phyloP scores from a whole-genome alignment of 30 jellyfish, hydroid and myxozoan genomes.

The Cassiopea andromeda region DNA sequence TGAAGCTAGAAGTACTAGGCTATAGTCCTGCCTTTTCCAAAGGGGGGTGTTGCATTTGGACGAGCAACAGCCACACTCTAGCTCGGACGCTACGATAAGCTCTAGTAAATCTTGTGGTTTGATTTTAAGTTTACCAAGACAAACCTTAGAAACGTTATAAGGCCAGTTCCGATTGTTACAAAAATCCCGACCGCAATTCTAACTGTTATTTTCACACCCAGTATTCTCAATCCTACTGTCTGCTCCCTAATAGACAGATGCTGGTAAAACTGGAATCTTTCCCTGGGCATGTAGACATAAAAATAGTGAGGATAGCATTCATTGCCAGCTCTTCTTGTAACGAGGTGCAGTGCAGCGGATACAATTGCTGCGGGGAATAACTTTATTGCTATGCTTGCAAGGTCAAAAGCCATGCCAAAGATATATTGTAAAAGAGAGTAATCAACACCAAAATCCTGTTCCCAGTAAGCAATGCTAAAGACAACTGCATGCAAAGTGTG shows the following conservation, averaged over 20 bases:
- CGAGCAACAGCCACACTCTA: too few species aligned
- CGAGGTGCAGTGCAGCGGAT: constrained; percentile 57
- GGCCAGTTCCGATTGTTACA: constrained; percentile 70
- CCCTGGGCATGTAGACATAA: constrained; percentile 62
- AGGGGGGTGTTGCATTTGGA: too few species aligned
- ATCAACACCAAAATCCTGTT: constrained; percentile 55
- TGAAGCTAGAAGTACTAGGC: too few species aligned
- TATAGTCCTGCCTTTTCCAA: too few species aligned
- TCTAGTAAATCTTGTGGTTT: constrained; percentile 10
- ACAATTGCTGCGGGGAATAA: constrained; percentile 87
- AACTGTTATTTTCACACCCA: constrained; percentile 77
- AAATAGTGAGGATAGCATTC: constrained; percentile 54
- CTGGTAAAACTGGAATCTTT: constrained; percentile 65
- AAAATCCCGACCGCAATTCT: constrained; percentile 78
- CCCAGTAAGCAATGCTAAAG: constrained; percentile 81
- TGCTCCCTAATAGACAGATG: constrained; percentile 67
- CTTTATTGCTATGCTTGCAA: constrained; percentile 76
- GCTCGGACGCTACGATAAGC: too few species aligned
- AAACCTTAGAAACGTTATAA: constrained; percentile 63
- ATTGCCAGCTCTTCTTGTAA: constrained; percentile 64
- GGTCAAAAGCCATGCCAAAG: constrained; percentile 69
- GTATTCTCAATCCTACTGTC: constrained; percentile 69
- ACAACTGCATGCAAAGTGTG: constrained; percentile 71
- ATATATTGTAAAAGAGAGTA: constrained; percentile 72
- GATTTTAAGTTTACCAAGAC: constrained; percentile 38